Percentiles rank a stretch among this genome's conserved stretches.
Conservation (phyloP, 2,797 vertebrate species). For the Neosilurus mollespiculum region DNA sequence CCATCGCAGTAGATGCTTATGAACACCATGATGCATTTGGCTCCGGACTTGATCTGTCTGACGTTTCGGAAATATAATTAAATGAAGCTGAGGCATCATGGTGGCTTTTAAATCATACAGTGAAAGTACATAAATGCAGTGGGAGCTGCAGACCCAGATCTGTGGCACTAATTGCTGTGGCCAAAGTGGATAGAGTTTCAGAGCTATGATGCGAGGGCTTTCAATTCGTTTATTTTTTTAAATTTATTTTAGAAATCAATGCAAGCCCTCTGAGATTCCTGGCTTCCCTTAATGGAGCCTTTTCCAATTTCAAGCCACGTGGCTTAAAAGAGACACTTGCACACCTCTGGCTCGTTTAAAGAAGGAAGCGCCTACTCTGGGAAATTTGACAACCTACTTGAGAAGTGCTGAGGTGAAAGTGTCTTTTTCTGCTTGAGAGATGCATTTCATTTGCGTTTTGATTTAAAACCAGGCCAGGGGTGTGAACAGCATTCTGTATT, state of each 20-base stretch:
- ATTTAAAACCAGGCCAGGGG: neutral
- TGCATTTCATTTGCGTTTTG: neutral
- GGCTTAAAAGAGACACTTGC: conserved; percentile 15
- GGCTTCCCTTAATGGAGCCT: conserved; percentile 43
- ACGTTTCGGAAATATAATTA: conserved; percentile 43
- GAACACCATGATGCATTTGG: neutral
- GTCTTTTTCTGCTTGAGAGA: conserved; percentile 1
- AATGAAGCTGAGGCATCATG: conserved; percentile 52
- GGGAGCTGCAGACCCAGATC: conserved; percentile 46
- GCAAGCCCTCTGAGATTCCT: conserved; percentile 49
- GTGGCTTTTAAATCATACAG: conserved; percentile 58
- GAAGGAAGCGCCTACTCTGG: neutral
- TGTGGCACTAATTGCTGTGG: conserved; percentile 57
- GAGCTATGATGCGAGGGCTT: conserved; percentile 52
- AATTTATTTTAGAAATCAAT: conserved; percentile 63
- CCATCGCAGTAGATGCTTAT: neutral
- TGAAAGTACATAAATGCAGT: conserved; percentile 54
- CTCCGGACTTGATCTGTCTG: neutral
- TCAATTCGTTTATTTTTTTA: conserved; percentile 56
- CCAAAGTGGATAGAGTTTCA: conserved; percentile 62
- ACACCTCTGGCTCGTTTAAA: conserved; percentile 9
- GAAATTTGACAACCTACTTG: conserved; percentile 24
- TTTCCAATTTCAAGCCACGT: conserved; percentile 32
- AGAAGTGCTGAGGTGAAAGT: conserved; percentile 17
- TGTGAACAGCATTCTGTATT: neutral